These are phyloP conservation scores for Echiichthys vipera DNA, from an alignment of 2,797 vertebrate genomes.

Conservation along the genomic window DNA sequence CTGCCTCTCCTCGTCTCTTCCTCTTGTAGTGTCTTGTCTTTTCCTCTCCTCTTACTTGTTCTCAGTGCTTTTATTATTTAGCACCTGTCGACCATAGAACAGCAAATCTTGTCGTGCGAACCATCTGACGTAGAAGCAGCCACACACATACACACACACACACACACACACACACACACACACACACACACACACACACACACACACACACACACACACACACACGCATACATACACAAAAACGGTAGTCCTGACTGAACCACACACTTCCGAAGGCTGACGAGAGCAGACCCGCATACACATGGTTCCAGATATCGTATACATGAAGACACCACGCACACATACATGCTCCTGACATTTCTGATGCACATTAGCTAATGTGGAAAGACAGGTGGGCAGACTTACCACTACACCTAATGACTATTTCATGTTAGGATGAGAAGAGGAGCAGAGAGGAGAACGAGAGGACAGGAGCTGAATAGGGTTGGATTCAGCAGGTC, in stretches of 20 bases:
- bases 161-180: constrained; percentile 1
- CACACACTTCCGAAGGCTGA: constrained; percentile 41
- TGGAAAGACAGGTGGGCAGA: constrained; percentile 69
- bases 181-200: constrained; percentile 30
- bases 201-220: constrained; percentile 7
- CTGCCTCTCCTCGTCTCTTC: constrained; percentile 11
- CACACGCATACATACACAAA: constrained; percentile 23
- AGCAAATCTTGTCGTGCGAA: constrained; percentile 68
- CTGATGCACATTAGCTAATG: constrained; percentile 80
- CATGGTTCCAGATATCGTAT: constrained; percentile 43
- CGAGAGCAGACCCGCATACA: constrained; percentile 34
- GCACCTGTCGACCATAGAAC: constrained; percentile 69
- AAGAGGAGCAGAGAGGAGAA: constrained; percentile 53
- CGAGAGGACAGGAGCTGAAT: constrained; percentile 54
- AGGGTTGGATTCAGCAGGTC: constrained; percentile 29
- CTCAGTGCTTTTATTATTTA: constrained; percentile 78
- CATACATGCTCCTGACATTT: constrained; percentile 46
- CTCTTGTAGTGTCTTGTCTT: constrained; percentile 40
- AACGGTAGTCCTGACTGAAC: constrained; percentile 17
- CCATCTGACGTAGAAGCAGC: constrained; percentile 48
- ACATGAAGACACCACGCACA: constrained; percentile 42
- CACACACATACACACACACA: constrained; percentile 24
- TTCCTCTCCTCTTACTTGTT: constrained; percentile 55
- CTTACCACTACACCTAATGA: constrained; percentile 79
- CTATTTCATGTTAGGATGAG: constrained; percentile 78